Conservation (phyloP, 2,888 invertebrate species). For the Thymelicus acteon region DNA sequence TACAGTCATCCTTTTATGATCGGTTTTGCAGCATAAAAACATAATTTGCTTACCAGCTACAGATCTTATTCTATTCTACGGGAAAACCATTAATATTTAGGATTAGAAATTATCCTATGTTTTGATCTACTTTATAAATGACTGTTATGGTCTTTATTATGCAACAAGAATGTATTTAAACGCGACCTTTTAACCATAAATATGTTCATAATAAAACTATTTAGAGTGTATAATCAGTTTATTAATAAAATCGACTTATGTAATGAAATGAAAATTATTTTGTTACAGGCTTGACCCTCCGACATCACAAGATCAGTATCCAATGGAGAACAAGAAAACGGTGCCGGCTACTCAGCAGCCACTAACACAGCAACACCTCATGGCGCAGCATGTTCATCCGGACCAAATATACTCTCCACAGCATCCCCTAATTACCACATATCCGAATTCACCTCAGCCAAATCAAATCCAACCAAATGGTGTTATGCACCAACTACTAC, state of each 20-base stretch:
- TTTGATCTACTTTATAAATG: no score
- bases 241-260: background rate
- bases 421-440: slow-evolving; percentile 72
- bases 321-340: slow-evolving; percentile 88
- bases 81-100: no score
- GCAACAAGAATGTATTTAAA: no score
- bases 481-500: slow-evolving; percentile 82
- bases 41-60: no score
- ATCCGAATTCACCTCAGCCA: slow-evolving; percentile 69
- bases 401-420: slow-evolving; percentile 81
- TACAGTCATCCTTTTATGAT: no score
- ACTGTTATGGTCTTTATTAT: no score
- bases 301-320: slow-evolving; percentile 84
- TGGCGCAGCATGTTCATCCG: slow-evolving; percentile 80
- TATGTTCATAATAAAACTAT: no score
- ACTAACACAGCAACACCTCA: slow-evolving; percentile 74
- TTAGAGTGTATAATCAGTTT: no score
- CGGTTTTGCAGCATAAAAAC: no score
- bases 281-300: slow-evolving; percentile 90
- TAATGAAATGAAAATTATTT: slow-evolving; percentile 45
- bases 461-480: slow-evolving; percentile 80
- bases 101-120: no score
- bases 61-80: no score
- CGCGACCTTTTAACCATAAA: no score
- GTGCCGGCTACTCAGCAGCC: slow-evolving; percentile 84